Percentiles rank a stretch among this genome's conserved stretches.
Conservation (phyloP, 2,797 vertebrate species). For the Lepidocolaptes lacrymiger region DNA sequence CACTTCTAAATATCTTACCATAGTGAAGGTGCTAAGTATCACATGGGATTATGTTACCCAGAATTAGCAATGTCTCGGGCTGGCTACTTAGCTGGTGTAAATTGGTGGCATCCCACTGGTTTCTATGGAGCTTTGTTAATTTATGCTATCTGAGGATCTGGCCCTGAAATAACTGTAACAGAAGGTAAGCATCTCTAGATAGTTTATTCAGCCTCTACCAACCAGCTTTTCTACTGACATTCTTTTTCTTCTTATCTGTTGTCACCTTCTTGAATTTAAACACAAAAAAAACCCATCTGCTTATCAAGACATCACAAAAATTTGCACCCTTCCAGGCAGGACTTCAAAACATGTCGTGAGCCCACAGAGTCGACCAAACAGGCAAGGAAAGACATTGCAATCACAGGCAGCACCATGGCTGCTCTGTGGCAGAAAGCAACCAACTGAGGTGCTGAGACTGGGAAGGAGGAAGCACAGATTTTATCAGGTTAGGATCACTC, state of each 20-base stretch:
- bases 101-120: background rate
- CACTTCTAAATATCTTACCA: background rate
- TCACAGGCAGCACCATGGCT: accelerated
- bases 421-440: background rate
- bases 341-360: constrained; percentile 16
- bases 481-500: background rate
- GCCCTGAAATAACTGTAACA: constrained; percentile 10
- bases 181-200: background rate
- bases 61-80: background rate
- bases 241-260: constrained; percentile 3
- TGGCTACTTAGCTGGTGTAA: constrained; percentile 27
- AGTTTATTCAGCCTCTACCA: constrained; percentile 3
- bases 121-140: constrained; percentile 30
- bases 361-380: background rate
- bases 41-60: background rate
- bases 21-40: constrained; percentile 3
- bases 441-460: background rate
- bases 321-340: constrained; percentile 43
- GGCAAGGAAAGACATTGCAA: background rate
- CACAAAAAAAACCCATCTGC: background rate
- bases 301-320: constrained; percentile 45
- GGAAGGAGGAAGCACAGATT: background rate
- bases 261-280: constrained; percentile 49
- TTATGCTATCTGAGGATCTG: background rate
- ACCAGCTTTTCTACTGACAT: background rate